Conservation (phyloP, 2,113 vertebrate species). For the Petaurus breviceps region DNA sequence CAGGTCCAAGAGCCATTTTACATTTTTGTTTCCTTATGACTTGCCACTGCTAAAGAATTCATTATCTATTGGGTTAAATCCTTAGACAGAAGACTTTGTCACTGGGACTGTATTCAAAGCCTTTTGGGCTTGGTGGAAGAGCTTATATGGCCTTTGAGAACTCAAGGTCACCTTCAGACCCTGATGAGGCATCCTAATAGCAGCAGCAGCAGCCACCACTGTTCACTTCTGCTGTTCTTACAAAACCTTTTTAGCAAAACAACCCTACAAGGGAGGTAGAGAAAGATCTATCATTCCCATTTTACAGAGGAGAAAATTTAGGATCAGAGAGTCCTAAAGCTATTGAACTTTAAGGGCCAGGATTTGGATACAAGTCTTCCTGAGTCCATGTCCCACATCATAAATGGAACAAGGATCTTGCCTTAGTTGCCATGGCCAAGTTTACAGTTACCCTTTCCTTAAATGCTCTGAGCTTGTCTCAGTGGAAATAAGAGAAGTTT, state of each 20-base stretch:
- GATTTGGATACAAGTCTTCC: not conserved
- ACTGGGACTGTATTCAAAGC: not conserved
- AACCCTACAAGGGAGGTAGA: not conserved
- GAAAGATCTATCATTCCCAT: not conserved
- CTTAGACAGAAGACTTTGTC: not conserved
- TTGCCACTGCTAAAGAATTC: not conserved
- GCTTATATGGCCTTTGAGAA: not conserved
- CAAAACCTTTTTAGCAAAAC: not conserved
- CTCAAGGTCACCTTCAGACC: not conserved
- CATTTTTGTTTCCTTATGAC: not conserved
- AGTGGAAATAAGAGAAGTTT: not conserved
- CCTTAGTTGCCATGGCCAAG: not conserved
- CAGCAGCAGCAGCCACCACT: not conserved
- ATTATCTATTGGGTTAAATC: not conserved
- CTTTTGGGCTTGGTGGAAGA: not conserved
- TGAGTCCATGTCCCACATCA: not conserved
- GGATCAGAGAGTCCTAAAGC: not conserved
- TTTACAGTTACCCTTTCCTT: not conserved
- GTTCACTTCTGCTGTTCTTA: not conserved
- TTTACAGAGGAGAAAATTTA: not conserved
- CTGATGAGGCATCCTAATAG: not conserved
- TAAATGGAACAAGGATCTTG: not conserved
- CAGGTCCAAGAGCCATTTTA: not conserved
- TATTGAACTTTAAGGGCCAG: not conserved
- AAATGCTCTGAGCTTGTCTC: not conserved